These are phyloP conservation scores for Drosophila parvula DNA, from an alignment of 1,140 invertebrate genomes.

Conservation along the genomic window DNA sequence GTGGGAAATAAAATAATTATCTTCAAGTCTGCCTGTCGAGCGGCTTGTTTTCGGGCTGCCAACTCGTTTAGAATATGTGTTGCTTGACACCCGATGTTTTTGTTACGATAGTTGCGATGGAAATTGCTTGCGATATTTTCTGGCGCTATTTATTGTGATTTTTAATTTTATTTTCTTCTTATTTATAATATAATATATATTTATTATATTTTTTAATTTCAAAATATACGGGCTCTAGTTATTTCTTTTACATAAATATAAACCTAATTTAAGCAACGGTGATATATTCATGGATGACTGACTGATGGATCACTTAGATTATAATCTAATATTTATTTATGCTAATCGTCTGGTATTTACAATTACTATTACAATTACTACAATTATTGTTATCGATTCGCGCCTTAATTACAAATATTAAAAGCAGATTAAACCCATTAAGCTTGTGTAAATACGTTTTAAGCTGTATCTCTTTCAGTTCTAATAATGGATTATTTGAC, in stretches of 20 bases:
- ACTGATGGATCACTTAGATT: too few species aligned
- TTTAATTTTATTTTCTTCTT: not conserved
- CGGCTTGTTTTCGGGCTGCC: slow-evolving; percentile 3
- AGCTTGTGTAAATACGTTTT: not conserved
- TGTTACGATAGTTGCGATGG: not conserved
- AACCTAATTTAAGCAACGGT: too few species aligned
- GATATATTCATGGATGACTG: too few species aligned
- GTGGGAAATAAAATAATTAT: not conserved
- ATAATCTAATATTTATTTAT: too few species aligned
- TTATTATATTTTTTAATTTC: too few species aligned
- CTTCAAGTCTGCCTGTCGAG: not conserved
- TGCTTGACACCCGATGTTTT: not conserved
- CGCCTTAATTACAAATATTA: not conserved
- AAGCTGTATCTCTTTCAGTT: not conserved
- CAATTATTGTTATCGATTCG: too few species aligned
- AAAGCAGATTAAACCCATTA: not conserved
- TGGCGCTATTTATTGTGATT: not conserved
- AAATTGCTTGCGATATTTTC: not conserved
- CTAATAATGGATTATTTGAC: not conserved
- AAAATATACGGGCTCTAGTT: too few species aligned
- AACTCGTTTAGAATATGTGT: not conserved
- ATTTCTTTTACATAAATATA: too few species aligned
- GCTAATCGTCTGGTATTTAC: too few species aligned
- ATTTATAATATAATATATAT: too few species aligned
- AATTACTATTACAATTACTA: too few species aligned